Percentiles rank a stretch among this genome's conserved stretches.
These are phyloP conservation scores for Mionectes olivaceus DNA, from an alignment of 2,797 vertebrate genomes.

Conservation along the genomic window DNA sequence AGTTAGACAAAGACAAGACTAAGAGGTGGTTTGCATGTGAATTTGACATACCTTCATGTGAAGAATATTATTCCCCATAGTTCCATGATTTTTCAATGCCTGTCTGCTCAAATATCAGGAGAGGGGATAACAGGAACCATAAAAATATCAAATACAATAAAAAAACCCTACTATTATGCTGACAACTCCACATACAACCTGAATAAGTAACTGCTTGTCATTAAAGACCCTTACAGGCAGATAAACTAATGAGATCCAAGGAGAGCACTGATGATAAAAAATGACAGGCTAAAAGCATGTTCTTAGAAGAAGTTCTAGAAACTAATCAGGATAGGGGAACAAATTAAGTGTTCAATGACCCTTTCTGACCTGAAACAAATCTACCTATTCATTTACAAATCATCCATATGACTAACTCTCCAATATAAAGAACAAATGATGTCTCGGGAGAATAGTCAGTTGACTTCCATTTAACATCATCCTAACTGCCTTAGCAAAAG, in stretches of 20 bases:
- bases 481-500: not conserved
- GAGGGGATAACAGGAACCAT: not conserved
- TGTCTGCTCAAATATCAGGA: not conserved
- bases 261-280: not conserved
- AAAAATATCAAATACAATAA: not conserved
- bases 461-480: not conserved
- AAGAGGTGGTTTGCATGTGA: not conserved
- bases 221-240: not conserved
- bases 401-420: not conserved
- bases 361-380: not conserved
- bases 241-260: not conserved
- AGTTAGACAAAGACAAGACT: not conserved
- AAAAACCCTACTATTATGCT: not conserved
- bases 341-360: not conserved
- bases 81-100: not conserved
- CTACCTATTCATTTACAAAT: not conserved
- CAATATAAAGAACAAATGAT: not conserved
- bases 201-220: not conserved
- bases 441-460: not conserved
- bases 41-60: not conserved
- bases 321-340: not conserved
- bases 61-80: not conserved
- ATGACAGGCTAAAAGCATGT: not conserved
- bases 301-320: not conserved
- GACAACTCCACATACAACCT: not conserved